Evolutionary conservation across 2,797 vertebrate species (phyloP).

Genomic region (Xiphophorus birchmanni): DNA sequence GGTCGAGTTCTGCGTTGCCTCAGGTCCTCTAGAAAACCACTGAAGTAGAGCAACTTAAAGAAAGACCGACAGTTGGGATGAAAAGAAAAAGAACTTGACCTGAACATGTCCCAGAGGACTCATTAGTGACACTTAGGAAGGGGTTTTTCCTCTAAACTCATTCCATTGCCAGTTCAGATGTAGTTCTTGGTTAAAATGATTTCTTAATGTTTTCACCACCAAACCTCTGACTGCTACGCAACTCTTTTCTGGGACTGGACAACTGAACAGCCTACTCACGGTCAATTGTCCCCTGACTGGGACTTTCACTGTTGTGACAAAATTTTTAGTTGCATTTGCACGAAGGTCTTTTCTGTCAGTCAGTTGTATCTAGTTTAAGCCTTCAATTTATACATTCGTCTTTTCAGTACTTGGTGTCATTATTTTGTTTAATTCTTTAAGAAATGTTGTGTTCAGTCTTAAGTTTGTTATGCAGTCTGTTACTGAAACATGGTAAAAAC

Average conservation of each 20-base stretch:
- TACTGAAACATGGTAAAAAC: constrained; percentile 42
- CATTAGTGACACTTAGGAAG: constrained; percentile 8
- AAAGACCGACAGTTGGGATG: constrained; percentile 24
- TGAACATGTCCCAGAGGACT: constrained; percentile 12
- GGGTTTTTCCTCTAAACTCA: neutral
- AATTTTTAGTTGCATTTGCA: neutral
- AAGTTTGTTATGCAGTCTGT: constrained; percentile 42
- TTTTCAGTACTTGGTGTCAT: neutral
- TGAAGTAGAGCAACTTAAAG: constrained; percentile 29
- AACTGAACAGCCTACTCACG: neutral
- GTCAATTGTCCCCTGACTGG: neutral
- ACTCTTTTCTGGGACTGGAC: neutral
- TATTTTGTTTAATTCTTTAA: neutral
- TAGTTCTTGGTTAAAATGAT: neutral
- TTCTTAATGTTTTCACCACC: neutral
- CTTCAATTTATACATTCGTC: neutral
- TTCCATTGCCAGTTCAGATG: neutral
- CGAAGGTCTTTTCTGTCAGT: neutral
- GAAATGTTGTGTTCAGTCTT: constrained; percentile 12
- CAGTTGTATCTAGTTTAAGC: neutral
- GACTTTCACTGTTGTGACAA: neutral
- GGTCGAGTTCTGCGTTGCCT: constrained; percentile 51
- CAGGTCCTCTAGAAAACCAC: constrained; percentile 41
- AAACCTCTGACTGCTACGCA: neutral
- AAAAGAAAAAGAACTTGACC: constrained; percentile 21